These are phyloP conservation scores for Perizoma affinitatum DNA, from an alignment of 2,888 invertebrate species.

Conservation along the genomic window DNA sequence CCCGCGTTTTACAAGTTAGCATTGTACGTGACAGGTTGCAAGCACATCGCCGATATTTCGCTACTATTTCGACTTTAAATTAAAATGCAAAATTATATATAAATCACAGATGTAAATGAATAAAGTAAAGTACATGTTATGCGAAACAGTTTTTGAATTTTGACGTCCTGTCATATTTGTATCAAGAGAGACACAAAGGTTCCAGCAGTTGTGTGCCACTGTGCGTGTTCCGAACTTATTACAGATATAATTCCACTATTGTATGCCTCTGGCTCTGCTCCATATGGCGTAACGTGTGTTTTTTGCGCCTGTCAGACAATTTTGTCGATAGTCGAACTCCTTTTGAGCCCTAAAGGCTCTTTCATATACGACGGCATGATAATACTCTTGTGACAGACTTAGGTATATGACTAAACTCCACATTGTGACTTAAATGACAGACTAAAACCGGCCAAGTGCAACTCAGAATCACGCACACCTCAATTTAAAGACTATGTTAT, in stretches of 20 bases:
- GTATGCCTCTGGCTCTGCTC: conserved; percentile 73
- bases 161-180: conserved; percentile 23
- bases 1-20: too few relatives aligned
- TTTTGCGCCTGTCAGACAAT: conserved; percentile 64
- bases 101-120: conserved; percentile 9
- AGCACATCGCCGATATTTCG: too few relatives aligned
- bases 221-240: conserved; percentile 81
- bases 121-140: conserved; percentile 6
- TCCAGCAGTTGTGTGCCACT: conserved; percentile 66
- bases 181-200: conserved; percentile 33
- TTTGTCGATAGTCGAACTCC: conserved; percentile 67
- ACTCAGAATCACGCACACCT: too few relatives aligned
- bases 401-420: too few relatives aligned
- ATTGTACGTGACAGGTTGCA: too few relatives aligned
- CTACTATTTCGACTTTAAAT: too few relatives aligned
- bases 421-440: too few relatives aligned
- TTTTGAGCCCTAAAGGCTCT: conserved; percentile 43
- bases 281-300: conserved; percentile 82
- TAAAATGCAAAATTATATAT: conserved; percentile 1
- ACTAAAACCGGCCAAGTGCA: too few relatives aligned
- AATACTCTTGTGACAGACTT: too few relatives aligned
- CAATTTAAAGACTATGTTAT: too few relatives aligned
- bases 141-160: conserved; percentile 13
- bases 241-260: conserved; percentile 81
- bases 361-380: conserved; percentile 2